Percentiles rank a stretch among this genome's conserved stretches.
Conservation (phyloP, 2,113 vertebrate genomes). For the Microcebus murinus region DNA sequence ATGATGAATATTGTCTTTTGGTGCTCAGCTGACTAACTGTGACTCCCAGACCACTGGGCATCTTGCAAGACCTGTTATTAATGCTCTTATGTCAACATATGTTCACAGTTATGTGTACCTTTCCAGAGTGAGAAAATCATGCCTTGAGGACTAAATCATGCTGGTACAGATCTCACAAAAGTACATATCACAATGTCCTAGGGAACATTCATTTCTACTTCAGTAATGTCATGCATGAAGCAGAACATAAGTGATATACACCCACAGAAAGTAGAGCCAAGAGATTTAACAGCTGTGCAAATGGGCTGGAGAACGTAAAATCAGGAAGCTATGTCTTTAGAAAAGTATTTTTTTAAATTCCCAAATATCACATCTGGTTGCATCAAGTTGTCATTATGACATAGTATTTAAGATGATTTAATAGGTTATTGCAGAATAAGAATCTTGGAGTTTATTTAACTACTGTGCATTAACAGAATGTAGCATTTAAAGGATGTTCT, state of each 20-base stretch:
- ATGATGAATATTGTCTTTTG: fast-evolving
- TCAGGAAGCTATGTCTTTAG: conserved; percentile 80
- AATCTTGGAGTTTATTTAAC: conserved; percentile 85
- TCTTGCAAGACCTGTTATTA: background rate
- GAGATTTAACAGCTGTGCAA: conserved; percentile 82
- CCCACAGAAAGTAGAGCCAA: conserved; percentile 65
- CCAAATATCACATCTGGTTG: conserved; percentile 85
- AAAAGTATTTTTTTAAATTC: conserved; percentile 80
- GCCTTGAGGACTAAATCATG: background rate
- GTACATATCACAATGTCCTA: background rate
- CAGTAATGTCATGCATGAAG: conserved; percentile 34
- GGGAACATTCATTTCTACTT: background rate
- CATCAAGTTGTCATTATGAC: conserved; percentile 88
- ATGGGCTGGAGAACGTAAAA: conserved; percentile 77
- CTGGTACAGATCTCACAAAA: background rate
- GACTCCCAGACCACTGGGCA: background rate
- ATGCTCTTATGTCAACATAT: fast-evolving
- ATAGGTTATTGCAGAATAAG: conserved; percentile 82
- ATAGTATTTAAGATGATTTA: conserved; percentile 90
- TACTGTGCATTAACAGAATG: conserved; percentile 83
- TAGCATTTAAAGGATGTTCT: conserved; percentile 80
- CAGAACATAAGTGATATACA: conserved; percentile 62
- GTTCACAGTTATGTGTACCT: fast-evolving
- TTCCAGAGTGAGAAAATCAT: background rate
- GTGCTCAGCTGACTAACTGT: fast-evolving